Evolutionary conservation across 2,113 vertebrate species (phyloP), one percentile per base, ranked within the genome.

Genomic region (Rhinolophus ferrumequinum): DNA sequence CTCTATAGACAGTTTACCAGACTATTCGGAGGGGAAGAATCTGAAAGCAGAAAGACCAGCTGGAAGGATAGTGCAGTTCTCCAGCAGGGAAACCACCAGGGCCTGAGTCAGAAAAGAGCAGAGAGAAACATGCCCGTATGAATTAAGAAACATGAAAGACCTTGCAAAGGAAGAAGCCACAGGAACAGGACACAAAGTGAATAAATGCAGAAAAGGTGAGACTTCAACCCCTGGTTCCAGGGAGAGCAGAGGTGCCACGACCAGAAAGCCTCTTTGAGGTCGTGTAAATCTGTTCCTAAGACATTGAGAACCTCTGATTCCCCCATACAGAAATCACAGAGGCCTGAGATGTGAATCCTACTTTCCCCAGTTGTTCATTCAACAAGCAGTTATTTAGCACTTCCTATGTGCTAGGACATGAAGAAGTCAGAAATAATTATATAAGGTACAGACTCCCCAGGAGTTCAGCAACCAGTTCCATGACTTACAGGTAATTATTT

Each of bases 201-300:
- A 54, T 24, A 66, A 54, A 83, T 18, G 18, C 35, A 83, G 15
- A 47, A 50, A 60, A 77, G 1, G 9, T 1, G 4, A 94, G 62
- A 16, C n/a, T 77, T 85, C 50, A 54, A 62, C 8, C 2, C 28
- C 22, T 62, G 30, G 19, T 70, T 94, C 35, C 44, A 52, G 22
- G 38, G 22, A 90, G 22, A 58, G 41, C 21, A 92, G 64, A 30
- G 35, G 41, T 33, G 50, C 15, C 24, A 30, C 3, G 6, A 81
- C 10, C 38, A 62, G 54, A 97, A 81, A 80, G n/a, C 26, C 10
- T 94, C 66, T 93, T 50, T 75, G 50, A 70, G 76, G 88, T 95
- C 4, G 33, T 93, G 19, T 77, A 28, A 79, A 70, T 85, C 44
- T 62, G 1, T 75, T 62, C 38, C 67, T 79, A 58, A 60, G n/a